A percentile compares a stretch with the other conserved stretches of the same genome.
These are phyloP conservation scores for Bombus huntii DNA, from an alignment of 1,140 invertebrate species.

Conservation along the genomic window DNA sequence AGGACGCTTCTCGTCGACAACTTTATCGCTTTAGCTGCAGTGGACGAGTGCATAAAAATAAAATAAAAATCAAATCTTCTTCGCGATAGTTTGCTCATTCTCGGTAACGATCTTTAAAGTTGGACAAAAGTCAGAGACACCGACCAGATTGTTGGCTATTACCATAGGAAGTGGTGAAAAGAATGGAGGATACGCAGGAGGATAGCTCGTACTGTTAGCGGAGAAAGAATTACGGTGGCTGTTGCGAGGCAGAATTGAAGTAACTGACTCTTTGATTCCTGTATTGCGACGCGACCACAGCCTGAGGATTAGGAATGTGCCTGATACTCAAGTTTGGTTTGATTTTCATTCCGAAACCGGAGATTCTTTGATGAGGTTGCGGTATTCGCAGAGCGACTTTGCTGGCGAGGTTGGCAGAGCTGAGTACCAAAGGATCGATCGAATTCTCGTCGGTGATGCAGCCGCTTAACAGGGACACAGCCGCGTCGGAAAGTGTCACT, in stretches of 20 bases:
- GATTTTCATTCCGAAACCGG: constrained; percentile 78
- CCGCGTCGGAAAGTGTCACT: constrained; percentile 74
- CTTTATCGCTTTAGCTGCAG: no score
- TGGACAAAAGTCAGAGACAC: no score
- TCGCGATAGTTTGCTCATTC: no score
- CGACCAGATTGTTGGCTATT: background rate
- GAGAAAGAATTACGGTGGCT: constrained; percentile 53
- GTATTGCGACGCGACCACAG: constrained; percentile 78
- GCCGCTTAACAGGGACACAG: constrained; percentile 72
- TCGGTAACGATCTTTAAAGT: no score
- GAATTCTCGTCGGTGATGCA: constrained; percentile 43
- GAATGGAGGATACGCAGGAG: background rate
- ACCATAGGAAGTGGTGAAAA: background rate
- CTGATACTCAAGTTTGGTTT: constrained; percentile 77
- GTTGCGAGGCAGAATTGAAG: constrained; percentile 68
- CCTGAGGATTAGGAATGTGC: constrained; percentile 79
- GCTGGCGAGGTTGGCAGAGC: constrained; percentile 40
- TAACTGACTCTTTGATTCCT: constrained; percentile 77
- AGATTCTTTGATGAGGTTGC: constrained; percentile 76
- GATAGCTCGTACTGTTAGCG: background rate
- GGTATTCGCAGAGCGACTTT: constrained; percentile 78
- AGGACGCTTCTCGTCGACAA: no score
- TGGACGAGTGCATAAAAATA: no score
- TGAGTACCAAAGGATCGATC: constrained; percentile 50
- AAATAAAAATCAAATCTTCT: no score